phyloP scores from a whole-genome alignment of 2,888 invertebrate genomes.

The Patella pellucida region DNA sequence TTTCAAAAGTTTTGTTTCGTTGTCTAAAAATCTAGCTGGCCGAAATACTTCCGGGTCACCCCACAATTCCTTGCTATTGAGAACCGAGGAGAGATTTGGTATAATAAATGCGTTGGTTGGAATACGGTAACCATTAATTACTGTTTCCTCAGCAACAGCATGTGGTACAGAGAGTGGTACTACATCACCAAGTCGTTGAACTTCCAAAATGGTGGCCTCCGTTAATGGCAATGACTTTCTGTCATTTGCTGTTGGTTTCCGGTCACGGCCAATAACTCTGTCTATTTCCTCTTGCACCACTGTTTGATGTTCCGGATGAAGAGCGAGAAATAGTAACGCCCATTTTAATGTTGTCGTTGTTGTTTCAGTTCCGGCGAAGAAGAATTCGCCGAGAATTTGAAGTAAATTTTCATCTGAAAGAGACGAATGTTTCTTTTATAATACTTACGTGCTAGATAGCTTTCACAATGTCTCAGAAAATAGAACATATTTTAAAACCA shows the following conservation, averaged over 20 bases:
- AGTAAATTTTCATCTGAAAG: conserved; percentile 13
- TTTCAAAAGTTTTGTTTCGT: not conserved
- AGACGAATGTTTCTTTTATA: not conserved
- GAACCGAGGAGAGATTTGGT: conserved; percentile 37
- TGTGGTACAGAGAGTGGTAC: conserved; percentile 49
- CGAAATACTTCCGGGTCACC: conserved; percentile 33
- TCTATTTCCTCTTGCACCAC: conserved; percentile 18
- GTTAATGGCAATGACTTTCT: conserved; percentile 24
- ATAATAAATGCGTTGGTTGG: conserved; percentile 40
- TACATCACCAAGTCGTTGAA: conserved; percentile 40
- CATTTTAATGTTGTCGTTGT: conserved; percentile 89
- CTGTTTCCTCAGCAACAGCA: conserved; percentile 36
- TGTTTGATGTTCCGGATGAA: conserved; percentile 77
- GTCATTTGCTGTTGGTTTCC: conserved; percentile 23
- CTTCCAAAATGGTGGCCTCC: conserved; percentile 43
- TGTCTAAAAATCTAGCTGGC: conserved; percentile 37
- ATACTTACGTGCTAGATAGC: no score
- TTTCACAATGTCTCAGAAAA: no score
- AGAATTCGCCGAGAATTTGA: conserved; percentile 26
- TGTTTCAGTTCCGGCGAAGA: conserved; percentile 74
- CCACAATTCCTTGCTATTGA: conserved; percentile 33
- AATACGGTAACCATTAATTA: conserved; percentile 45
- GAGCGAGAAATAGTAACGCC: conserved; percentile 83
- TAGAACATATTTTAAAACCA: no score
- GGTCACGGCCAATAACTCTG: conserved; percentile 59